phyloP scores from a whole-genome alignment of 2,797 vertebrate genomes.

The Sphenodon punctatus region DNA sequence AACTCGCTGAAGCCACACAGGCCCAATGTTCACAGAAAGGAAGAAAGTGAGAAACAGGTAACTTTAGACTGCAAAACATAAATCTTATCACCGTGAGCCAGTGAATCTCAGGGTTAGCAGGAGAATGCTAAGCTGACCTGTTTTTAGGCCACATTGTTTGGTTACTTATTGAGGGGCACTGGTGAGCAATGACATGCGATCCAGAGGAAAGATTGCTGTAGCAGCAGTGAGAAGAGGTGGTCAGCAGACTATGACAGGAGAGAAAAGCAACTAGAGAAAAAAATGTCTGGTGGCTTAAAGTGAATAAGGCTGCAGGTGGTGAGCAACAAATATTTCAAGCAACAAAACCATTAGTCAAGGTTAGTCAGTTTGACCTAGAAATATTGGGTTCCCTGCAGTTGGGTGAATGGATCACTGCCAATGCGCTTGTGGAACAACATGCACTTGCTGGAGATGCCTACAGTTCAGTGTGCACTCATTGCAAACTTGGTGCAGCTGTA shows the following conservation, averaged over 20 bases:
- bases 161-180: fast-evolving
- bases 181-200: fast-evolving
- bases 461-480: too few relatives aligned
- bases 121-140: not conserved
- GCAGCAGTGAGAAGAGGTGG: not conserved
- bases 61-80: fast-evolving
- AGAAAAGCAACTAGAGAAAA: not conserved
- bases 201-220: not conserved
- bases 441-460: too few relatives aligned
- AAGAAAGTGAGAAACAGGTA: not conserved
- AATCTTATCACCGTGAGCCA: not conserved
- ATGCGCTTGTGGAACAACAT: too few relatives aligned
- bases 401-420: too few relatives aligned
- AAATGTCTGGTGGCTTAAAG: not conserved
- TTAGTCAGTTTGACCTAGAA: not conserved
- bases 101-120: fast-evolving
- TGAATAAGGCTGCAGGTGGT: not conserved
- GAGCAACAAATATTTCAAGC: not conserved
- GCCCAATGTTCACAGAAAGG: too few relatives aligned
- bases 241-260: not conserved
- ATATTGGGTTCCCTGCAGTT: too few relatives aligned
- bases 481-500: too few relatives aligned
- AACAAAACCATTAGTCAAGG: too few relatives aligned
- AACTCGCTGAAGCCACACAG: fast-evolving
- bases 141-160: fast-evolving